phyloP scores from a whole-genome alignment of 1,140 invertebrate species.

The Cydia pomonella region DNA sequence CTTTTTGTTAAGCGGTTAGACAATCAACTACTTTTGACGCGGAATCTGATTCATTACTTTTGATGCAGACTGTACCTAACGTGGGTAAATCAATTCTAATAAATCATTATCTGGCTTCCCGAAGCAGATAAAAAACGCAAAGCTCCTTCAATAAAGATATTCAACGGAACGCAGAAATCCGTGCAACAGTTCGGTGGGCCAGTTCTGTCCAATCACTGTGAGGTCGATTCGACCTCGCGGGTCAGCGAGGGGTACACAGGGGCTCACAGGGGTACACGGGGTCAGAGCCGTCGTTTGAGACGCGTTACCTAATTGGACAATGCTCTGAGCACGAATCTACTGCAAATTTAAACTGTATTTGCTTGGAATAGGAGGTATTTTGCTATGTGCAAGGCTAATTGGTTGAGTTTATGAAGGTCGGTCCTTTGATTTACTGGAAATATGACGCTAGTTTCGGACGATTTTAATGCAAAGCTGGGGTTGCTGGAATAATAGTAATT shows the following conservation, averaged over 20 bases:
- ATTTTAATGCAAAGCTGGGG: neutral
- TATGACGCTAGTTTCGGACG: slow-evolving; percentile 4
- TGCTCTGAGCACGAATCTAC: neutral
- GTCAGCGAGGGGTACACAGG: neutral
- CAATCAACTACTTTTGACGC: too few species aligned
- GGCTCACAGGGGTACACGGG: neutral
- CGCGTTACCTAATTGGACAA: slow-evolving; percentile 9
- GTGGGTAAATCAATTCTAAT: neutral
- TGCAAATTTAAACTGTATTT: neutral
- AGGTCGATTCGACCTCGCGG: neutral
- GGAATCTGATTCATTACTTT: too few species aligned
- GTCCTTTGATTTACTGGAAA: slow-evolving; percentile 19
- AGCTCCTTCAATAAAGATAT: neutral
- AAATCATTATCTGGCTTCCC: neutral
- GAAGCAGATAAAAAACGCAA: neutral
- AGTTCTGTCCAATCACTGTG: neutral
- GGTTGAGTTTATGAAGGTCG: neutral
- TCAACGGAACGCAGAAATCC: neutral
- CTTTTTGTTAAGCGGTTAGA: too few species aligned
- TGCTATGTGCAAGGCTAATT: neutral
- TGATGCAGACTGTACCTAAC: too few species aligned
- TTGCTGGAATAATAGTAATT: slow-evolving; percentile 5
- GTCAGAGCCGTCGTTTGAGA: slow-evolving; percentile 2
- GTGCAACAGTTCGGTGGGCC: neutral
- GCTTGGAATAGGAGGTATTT: neutral